A percentile compares a stretch with the other conserved stretches of the same genome.
phyloP scores from a whole-genome alignment of 2,797 vertebrate genomes.

The Acrossocheilus wenchowensis region DNA sequence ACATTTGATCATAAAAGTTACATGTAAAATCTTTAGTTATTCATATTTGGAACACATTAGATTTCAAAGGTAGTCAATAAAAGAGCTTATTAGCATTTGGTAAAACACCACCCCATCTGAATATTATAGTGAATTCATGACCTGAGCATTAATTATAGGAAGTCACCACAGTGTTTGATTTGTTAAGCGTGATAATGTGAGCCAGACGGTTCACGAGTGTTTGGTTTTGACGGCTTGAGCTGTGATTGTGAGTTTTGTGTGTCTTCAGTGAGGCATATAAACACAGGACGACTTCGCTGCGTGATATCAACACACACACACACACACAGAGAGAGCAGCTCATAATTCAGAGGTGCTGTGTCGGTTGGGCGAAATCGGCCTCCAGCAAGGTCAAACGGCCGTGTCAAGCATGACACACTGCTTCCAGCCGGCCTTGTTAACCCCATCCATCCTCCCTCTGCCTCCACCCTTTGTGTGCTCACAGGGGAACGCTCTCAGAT shows the following conservation, averaged over 20 bases:
- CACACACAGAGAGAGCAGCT: constrained; percentile 1
- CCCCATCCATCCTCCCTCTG: constrained; percentile 38
- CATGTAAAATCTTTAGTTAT: background rate
- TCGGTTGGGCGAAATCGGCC: constrained; percentile 44
- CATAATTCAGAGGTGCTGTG: constrained; percentile 49
- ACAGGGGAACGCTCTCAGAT: constrained; percentile 12
- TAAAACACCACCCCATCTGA: background rate
- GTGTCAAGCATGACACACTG: constrained; percentile 78
- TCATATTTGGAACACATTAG: background rate
- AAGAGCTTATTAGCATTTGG: background rate
- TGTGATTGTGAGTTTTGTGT: constrained; percentile 34
- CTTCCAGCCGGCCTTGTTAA: constrained; percentile 73
- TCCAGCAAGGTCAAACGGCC: constrained; percentile 79
- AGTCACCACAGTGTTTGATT: background rate
- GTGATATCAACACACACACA: constrained; percentile 16
- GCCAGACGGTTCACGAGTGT: background rate
- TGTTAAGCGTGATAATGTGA: constrained; percentile 4
- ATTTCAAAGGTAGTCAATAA: background rate
- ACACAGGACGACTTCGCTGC: constrained; percentile 29
- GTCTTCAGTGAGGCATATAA: constrained; percentile 41
- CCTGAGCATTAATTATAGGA: background rate
- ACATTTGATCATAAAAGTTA: background rate
- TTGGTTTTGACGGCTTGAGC: constrained; percentile 5
- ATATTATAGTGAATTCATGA: background rate
- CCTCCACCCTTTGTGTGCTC: constrained; percentile 17